These are phyloP conservation scores for Clarias fuscus DNA, from an alignment of 2,797 vertebrate species.

Conservation along the genomic window DNA sequence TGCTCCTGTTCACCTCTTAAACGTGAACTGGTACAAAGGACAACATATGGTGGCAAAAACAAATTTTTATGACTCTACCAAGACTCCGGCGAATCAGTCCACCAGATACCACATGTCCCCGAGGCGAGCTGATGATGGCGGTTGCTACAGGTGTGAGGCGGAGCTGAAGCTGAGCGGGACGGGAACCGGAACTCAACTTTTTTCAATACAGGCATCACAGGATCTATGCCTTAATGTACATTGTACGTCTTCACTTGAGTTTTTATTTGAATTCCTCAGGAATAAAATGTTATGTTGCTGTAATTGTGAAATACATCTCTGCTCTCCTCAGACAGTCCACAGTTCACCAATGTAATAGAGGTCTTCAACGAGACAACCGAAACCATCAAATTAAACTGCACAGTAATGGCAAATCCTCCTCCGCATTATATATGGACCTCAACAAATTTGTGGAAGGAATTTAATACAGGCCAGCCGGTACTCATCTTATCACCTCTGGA, in stretches of 20 bases:
- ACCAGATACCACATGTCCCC: slow-evolving; percentile 48
- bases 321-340: slow-evolving; percentile 36
- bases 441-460: neutral
- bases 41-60: slow-evolving; percentile 33
- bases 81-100: slow-evolving; percentile 41
- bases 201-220: slow-evolving; percentile 41
- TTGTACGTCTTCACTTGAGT: slow-evolving; percentile 64
- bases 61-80: neutral
- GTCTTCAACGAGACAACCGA: neutral
- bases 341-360: slow-evolving; percentile 22
- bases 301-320: slow-evolving; percentile 12
- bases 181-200: neutral
- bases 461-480: neutral
- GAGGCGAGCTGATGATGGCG: slow-evolving; percentile 45
- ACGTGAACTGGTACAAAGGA: slow-evolving; percentile 65
- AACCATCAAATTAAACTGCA: slow-evolving; percentile 21
- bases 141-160: slow-evolving; percentile 64
- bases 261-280: neutral
- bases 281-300: neutral
- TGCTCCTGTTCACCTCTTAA: slow-evolving; percentile 61
- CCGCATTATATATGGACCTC: slow-evolving; percentile 37
- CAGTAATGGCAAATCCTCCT: slow-evolving; percentile 39
- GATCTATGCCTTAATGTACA: slow-evolving; percentile 59
- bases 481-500: neutral
- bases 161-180: slow-evolving; percentile 58